These are phyloP conservation scores for Sitta carolinensis DNA, from an alignment of 2,797 vertebrate genomes.

Conservation along the genomic window DNA sequence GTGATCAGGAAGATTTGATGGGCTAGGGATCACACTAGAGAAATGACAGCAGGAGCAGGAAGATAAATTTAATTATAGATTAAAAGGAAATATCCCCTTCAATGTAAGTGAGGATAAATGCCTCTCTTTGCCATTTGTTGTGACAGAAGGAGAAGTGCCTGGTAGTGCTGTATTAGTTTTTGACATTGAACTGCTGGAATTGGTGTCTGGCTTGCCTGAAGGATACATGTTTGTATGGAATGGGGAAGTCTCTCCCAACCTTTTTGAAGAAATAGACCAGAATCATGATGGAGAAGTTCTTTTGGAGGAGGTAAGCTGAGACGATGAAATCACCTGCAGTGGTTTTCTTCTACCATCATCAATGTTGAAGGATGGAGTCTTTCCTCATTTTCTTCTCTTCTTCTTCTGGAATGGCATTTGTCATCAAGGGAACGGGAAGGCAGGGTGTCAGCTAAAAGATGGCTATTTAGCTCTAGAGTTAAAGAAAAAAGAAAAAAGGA, in stretches of 20 bases:
- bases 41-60: neutral
- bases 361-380: neutral
- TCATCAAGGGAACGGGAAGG: neutral
- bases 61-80: neutral
- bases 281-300: slow-evolving; percentile 84
- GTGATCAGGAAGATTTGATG: neutral
- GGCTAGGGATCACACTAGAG: neutral
- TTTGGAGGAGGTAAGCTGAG: slow-evolving; percentile 84
- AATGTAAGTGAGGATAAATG: neutral
- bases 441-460: neutral
- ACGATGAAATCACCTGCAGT: neutral
- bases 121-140: neutral
- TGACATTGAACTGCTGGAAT: slow-evolving; percentile 87
- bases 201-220: slow-evolving; percentile 93
- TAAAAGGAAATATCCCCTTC: neutral
- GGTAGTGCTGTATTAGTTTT: slow-evolving; percentile 95
- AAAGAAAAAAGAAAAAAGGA: neutral
- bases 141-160: slow-evolving; percentile 90
- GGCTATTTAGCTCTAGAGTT: neutral
- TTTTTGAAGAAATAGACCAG: slow-evolving; percentile 93
- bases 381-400: neutral
- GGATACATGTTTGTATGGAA: slow-evolving; percentile 99
- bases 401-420: neutral
- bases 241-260: slow-evolving; percentile 86
- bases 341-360: neutral